Evolutionary conservation across 2,797 vertebrate genomes (phyloP).

Genomic region (Manis javanica): DNA sequence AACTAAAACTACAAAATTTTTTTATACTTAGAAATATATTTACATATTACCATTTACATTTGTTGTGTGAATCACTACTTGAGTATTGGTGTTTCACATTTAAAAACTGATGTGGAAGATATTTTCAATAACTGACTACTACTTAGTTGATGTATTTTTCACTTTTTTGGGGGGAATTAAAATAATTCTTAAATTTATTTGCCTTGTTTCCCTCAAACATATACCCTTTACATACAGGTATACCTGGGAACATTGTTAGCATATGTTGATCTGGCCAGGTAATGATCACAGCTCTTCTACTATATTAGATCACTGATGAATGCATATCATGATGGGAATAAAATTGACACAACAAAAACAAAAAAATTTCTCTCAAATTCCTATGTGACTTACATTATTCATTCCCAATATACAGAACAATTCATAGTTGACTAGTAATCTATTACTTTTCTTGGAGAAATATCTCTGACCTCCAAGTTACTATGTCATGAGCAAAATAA

Average conservation of each 20-base stretch:
- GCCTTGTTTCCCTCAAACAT: neutral
- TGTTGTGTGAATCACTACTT: neutral
- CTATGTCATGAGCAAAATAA: neutral
- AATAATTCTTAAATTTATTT: neutral
- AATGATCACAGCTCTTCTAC: neutral
- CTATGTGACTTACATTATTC: neutral
- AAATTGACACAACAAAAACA: neutral
- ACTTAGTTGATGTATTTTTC: neutral
- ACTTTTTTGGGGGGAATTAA: neutral
- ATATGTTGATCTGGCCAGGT: neutral
- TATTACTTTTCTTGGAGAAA: neutral
- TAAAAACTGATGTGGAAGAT: neutral
- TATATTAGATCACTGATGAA: neutral
- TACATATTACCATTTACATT: neutral
- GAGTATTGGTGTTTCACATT: neutral
- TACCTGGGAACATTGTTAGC: neutral
- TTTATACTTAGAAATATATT: neutral
- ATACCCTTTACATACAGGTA: neutral
- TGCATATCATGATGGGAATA: neutral
- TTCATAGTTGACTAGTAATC: neutral
- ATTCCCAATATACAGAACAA: neutral
- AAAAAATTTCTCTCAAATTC: neutral
- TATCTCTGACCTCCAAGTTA: neutral
- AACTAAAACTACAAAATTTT: too few species aligned
- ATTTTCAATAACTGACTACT: neutral